A percentile compares a stretch with the other conserved stretches of the same genome.
Evolutionary conservation across 2,888 invertebrate species (phyloP).

Genomic region (Pemphredon lugubris): DNA sequence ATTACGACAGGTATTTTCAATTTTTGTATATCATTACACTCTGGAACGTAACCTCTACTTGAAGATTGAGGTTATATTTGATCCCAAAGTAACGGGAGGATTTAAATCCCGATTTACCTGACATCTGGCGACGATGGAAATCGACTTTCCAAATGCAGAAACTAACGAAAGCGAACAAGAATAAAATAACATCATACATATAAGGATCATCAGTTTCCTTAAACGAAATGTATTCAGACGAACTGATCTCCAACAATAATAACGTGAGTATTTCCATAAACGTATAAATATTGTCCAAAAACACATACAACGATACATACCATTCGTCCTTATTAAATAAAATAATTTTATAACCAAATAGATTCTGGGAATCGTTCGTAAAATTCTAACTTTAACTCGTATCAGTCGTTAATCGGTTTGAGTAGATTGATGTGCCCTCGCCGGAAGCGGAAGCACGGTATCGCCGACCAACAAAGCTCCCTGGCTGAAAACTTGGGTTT

Average conservation of each 20-base stretch:
- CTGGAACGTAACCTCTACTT: constrained; percentile 38
- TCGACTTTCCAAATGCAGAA: no score
- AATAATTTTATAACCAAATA: not conserved
- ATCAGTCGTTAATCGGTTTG: constrained; percentile 64
- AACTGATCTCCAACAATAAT: no score
- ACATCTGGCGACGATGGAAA: not conserved
- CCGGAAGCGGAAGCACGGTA: constrained; percentile 72
- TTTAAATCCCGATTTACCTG: not conserved
- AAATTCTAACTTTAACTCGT: not conserved
- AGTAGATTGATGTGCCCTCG: constrained; percentile 73
- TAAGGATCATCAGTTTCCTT: no score
- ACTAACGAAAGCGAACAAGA: no score
- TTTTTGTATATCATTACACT: not conserved
- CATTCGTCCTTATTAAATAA: not conserved
- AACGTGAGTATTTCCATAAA: no score
- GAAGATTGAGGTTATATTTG: constrained; percentile 1
- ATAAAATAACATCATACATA: no score
- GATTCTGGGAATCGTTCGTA: not conserved
- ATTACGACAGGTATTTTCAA: not conserved
- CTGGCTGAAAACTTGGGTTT: constrained; percentile 75
- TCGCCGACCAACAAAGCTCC: constrained; percentile 74
- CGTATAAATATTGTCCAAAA: no score
- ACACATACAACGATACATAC: no score
- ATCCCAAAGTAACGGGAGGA: not conserved
- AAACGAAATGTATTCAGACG: no score